These are phyloP conservation scores for Leptinotarsa lineolata DNA, from an alignment of 1,140 invertebrate species.

Conservation along the genomic window DNA sequence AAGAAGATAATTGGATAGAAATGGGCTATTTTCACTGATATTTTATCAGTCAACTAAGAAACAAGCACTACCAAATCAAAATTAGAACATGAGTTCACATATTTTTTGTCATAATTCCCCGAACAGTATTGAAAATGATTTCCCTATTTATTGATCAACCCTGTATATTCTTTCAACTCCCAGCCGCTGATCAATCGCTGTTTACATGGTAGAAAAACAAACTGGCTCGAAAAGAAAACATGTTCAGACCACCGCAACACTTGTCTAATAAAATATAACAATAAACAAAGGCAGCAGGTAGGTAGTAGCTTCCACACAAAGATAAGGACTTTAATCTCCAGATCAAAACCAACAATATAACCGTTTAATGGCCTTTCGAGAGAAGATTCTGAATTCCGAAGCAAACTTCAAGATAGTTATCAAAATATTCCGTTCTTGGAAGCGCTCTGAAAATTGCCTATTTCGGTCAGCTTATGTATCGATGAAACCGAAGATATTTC, in stretches of 20 bases:
- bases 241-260: not conserved
- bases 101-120: too few species aligned
- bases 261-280: slow-evolving; percentile 9
- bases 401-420: slow-evolving; percentile 1
- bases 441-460: not conserved
- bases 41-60: too few species aligned
- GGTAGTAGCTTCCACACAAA: slow-evolving; percentile 2
- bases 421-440: slow-evolving; percentile 1
- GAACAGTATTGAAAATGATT: too few species aligned
- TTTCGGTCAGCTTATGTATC: slow-evolving; percentile 18
- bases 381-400: slow-evolving; percentile 1
- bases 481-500: slow-evolving; percentile 13
- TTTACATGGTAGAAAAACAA: not conserved
- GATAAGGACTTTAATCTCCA: not conserved
- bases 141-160: too few species aligned
- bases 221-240: not conserved
- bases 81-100: too few species aligned
- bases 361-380: slow-evolving; percentile 4
- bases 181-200: not conserved
- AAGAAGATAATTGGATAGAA: too few species aligned
- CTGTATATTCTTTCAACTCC: not conserved
- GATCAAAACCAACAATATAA: slow-evolving; percentile 1
- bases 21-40: too few species aligned
- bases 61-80: too few species aligned
- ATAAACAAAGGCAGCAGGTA: not conserved